Evolutionary conservation across 2,888 invertebrate species (phyloP).

Genomic region (Bellardia bayeri): DNA sequence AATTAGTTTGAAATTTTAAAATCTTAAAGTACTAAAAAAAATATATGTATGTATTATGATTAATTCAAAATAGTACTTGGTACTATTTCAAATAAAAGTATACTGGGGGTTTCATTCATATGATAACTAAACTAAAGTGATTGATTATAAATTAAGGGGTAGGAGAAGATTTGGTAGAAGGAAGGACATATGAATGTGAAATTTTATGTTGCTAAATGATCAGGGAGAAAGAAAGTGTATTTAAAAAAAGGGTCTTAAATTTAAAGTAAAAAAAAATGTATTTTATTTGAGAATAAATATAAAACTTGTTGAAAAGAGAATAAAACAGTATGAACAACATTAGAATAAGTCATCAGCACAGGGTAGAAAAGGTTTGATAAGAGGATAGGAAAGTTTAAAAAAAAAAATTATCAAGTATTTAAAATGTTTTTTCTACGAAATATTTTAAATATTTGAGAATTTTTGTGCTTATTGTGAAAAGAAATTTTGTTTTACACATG

Average conservation of each 20-base stretch:
- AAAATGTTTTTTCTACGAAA: background rate
- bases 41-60: constrained; percentile 8
- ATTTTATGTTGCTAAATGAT: background rate
- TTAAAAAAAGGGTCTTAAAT: too few relatives aligned
- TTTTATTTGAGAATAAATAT: background rate
- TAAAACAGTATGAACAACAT: background rate
- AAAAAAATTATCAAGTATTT: constrained; percentile 50
- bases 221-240: too few relatives aligned
- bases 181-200: background rate
- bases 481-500: background rate
- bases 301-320: background rate
- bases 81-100: constrained; percentile 70
- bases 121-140: constrained; percentile 28
- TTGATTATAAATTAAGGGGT: constrained; percentile 18
- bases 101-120: constrained; percentile 53
- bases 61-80: constrained; percentile 69
- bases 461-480: background rate
- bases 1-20: constrained; percentile 42
- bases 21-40: constrained; percentile 46
- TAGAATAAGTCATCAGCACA: too few relatives aligned
- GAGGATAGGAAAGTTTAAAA: background rate
- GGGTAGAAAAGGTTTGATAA: background rate
- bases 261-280: background rate
- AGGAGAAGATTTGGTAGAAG: too few relatives aligned
- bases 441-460: constrained; percentile 54